Conservation (phyloP, 1,140 invertebrate species). For the Cecropterus lyciades region DNA sequence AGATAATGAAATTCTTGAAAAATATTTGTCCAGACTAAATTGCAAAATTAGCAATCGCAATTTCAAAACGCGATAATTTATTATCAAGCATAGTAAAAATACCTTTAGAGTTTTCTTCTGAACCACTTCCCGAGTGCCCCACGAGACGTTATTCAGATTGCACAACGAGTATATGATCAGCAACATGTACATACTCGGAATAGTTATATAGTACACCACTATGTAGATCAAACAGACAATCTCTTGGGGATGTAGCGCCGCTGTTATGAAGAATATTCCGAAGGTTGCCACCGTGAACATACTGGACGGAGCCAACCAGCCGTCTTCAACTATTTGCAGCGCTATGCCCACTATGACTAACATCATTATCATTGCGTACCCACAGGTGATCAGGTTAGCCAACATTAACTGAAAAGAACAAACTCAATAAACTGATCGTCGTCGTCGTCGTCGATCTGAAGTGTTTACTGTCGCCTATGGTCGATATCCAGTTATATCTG, state of each 20-base stretch:
- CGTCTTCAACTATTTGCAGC: conserved; percentile 92
- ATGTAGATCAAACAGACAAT: conserved; percentile 90
- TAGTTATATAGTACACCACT: conserved; percentile 95
- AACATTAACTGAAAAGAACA: conserved; percentile 90
- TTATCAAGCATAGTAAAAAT: no score
- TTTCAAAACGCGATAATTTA: no score
- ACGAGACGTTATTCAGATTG: conserved; percentile 95
- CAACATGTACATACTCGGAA: conserved; percentile 97
- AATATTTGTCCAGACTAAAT: no score
- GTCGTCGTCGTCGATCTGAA: no score
- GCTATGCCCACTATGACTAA: conserved; percentile 95
- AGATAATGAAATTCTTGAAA: no score
- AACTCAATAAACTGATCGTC: no score
- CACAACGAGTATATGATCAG: conserved; percentile 96
- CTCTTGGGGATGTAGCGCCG: conserved; percentile 94
- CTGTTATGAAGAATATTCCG: conserved; percentile 79
- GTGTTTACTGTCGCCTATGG: no score
- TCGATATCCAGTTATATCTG: no score
- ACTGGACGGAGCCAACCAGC: conserved; percentile 91
- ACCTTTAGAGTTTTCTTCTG: conserved; percentile 90
- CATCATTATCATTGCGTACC: conserved; percentile 96
- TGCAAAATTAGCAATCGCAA: no score
- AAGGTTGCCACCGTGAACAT: conserved; percentile 90
- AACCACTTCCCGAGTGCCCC: conserved; percentile 93
- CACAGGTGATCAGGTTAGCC: conserved; percentile 96